Conservation (phyloP, 2,113 vertebrate species). For the Colinus virginianus region DNA sequence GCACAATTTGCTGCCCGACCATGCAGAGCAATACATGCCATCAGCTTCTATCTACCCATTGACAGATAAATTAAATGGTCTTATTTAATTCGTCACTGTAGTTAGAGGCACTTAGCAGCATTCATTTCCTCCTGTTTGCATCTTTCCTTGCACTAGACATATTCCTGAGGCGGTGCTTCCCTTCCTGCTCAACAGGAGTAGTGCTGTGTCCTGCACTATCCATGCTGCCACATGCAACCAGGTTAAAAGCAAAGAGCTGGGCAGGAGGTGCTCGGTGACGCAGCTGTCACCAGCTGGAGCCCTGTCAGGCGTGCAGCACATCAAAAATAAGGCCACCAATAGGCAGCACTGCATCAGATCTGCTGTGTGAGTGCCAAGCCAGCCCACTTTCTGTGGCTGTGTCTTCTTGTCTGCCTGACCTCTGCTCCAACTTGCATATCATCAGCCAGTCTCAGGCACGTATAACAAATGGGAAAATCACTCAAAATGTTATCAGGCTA, state of each 20-base stretch:
- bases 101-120: background rate
- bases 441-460: background rate
- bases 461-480: background rate
- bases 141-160: background rate
- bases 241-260: background rate
- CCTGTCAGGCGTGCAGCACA: background rate
- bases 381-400: background rate
- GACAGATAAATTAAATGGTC: slow-evolving; percentile 60
- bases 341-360: accelerated
- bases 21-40: slow-evolving; percentile 32
- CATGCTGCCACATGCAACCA: background rate
- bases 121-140: background rate
- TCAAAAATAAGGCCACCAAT: background rate
- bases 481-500: background rate
- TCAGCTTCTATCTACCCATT: slow-evolving; percentile 55
- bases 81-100: slow-evolving; percentile 4
- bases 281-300: background rate
- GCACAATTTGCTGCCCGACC: slow-evolving; percentile 49
- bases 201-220: accelerated
- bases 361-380: background rate
- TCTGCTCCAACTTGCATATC: background rate
- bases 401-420: background rate
- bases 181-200: no score
- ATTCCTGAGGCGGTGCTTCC: background rate
- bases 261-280: background rate